A percentile compares a stretch with the other conserved stretches of the same genome.
Evolutionary conservation across 2,113 vertebrate species (phyloP).

Genomic region (Peromyscus californicus): DNA sequence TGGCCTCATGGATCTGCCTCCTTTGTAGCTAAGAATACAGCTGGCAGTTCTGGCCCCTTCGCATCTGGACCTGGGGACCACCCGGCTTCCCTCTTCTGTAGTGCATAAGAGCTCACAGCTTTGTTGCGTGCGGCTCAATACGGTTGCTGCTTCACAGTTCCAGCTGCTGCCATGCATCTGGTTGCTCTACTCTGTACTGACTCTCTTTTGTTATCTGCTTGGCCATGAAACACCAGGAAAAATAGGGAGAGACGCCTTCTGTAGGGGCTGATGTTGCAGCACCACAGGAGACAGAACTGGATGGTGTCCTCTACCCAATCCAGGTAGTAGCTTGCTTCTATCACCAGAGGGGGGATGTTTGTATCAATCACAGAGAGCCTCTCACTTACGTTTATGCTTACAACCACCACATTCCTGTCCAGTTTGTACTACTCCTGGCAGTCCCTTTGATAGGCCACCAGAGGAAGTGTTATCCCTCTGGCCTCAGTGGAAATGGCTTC

Average conservation of each 20-base stretch:
- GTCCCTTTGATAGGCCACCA: background rate
- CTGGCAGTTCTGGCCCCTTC: background rate
- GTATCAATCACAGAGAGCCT: background rate
- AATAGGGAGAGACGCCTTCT: background rate
- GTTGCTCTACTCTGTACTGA: background rate
- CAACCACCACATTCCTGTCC: no score
- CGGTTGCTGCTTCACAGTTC: background rate
- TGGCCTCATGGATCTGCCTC: background rate
- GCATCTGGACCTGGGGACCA: background rate
- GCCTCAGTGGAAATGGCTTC: background rate
- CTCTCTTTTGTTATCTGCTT: background rate
- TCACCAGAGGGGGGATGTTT: background rate
- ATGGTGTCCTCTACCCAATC: background rate
- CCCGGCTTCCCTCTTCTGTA: background rate
- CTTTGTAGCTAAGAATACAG: background rate
- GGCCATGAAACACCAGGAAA: no score
- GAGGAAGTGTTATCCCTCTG: no score
- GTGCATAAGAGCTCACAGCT: background rate
- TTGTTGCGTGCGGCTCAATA: background rate
- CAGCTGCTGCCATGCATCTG: background rate
- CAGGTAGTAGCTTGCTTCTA: background rate
- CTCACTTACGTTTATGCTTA: background rate
- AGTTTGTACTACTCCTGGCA: background rate
- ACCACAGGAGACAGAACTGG: background rate
- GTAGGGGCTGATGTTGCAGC: background rate